Percentiles rank a stretch among this genome's conserved stretches.
These are phyloP conservation scores for Mus spicilegus DNA, from an alignment of 2,113 vertebrate genomes.

Conservation along the genomic window DNA sequence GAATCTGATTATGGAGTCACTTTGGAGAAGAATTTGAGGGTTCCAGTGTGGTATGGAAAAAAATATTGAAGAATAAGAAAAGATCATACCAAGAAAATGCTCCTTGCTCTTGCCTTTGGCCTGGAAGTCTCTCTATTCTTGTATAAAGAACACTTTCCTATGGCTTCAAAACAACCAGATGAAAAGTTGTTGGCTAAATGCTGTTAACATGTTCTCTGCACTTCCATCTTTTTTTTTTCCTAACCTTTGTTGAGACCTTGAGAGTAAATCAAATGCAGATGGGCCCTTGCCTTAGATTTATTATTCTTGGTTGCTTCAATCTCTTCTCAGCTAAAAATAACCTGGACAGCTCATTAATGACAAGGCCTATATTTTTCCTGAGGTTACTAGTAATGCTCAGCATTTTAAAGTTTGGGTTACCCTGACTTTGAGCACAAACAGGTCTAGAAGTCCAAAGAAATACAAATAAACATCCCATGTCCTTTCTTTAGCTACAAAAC, in stretches of 20 bases:
- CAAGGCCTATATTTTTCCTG: conserved; percentile 12
- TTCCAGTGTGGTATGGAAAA: neutral
- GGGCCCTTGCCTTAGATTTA: conserved; percentile 69
- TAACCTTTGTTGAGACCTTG: conserved; percentile 74
- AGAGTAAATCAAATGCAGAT: conserved; percentile 73
- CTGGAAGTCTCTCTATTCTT: neutral
- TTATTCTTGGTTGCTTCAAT: conserved; percentile 70
- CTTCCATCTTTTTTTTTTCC: conserved; percentile 49
- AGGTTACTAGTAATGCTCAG: conserved; percentile 59
- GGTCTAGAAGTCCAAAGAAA: neutral
- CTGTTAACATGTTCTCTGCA: conserved; percentile 51
- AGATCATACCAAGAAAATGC: neutral
- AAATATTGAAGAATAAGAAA: neutral
- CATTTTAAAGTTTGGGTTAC: conserved; percentile 64
- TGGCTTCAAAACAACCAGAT: neutral
- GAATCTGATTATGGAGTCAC: neutral
- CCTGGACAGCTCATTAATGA: conserved; percentile 77
- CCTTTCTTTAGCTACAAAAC: conserved; percentile 13
- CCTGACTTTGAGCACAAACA: conserved; percentile 19
- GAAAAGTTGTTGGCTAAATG: neutral
- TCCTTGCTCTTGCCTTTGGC: neutral
- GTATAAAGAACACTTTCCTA: neutral
- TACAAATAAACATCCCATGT: neutral
- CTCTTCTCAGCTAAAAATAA: conserved; percentile 81
- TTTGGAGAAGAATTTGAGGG: neutral